Evolutionary conservation across 2,888 invertebrate species (phyloP).

Genomic region (Rotaria macrura): DNA sequence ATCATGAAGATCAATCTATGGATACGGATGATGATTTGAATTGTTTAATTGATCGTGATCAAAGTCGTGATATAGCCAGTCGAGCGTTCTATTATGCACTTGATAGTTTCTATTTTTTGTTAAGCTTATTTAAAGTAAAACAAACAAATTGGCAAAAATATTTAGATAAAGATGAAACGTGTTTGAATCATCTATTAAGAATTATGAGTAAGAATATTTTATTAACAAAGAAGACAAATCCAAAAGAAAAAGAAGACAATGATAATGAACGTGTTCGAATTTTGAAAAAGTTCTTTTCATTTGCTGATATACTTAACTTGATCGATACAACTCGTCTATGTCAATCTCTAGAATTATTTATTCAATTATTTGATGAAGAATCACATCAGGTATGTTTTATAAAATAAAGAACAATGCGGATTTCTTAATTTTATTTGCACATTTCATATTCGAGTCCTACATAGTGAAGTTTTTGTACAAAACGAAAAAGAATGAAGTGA

Average conservation of each 20-base stretch:
- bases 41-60: slow-evolving; percentile 4
- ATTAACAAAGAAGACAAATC: neutral
- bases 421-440: no score
- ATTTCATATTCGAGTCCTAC: no score
- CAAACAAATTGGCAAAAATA: neutral
- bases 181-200: neutral
- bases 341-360: neutral
- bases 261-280: neutral
- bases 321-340: neutral
- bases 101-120: neutral
- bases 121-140: slow-evolving; percentile 20
- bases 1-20: neutral
- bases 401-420: no score
- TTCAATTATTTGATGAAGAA: slow-evolving; percentile 16
- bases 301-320: neutral
- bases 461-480: no score
- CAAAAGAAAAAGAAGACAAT: neutral
- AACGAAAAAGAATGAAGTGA: no score
- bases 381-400: neutral
- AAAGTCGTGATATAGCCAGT: slow-evolving; percentile 6
- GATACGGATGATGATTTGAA: neutral
- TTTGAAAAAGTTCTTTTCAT: neutral
- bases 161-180: neutral
- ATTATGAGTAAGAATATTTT: neutral
- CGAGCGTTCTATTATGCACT: neutral